These are phyloP conservation scores for Indicator indicator DNA, from an alignment of 2,113 vertebrate genomes.

Conservation along the genomic window DNA sequence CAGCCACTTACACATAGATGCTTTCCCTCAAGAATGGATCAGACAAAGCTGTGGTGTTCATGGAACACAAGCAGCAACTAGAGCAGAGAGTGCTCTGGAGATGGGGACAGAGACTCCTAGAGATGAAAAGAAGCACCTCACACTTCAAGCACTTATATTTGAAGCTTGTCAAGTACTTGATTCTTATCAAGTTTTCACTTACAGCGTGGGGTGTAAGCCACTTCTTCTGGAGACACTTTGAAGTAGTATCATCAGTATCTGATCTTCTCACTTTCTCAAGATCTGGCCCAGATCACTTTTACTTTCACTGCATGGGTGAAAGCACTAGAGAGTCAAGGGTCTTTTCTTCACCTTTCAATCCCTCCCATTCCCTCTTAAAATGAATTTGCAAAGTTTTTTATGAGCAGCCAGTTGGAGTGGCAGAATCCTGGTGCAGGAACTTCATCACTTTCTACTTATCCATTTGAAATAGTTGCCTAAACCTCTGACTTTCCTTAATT, in stretches of 20 bases:
- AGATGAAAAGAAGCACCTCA: not conserved
- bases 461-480: not conserved
- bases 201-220: not conserved
- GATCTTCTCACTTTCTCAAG: slow-evolving; percentile 12
- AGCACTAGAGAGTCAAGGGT: not conserved
- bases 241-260: not conserved
- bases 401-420: not conserved
- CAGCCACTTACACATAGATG: fast-evolving
- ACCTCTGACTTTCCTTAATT: not conserved
- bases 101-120: not conserved
- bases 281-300: not conserved
- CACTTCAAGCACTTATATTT: not conserved
- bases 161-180: not conserved
- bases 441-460: not conserved
- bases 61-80: not conserved
- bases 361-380: not conserved
- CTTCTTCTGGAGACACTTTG: slow-evolving; percentile 8
- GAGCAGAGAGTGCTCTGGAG: not conserved
- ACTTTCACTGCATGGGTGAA: not conserved
- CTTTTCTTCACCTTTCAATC: not conserved
- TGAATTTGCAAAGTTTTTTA: not conserved
- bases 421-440: not conserved
- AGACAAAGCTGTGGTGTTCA: not conserved
- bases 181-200: slow-evolving; percentile 11
- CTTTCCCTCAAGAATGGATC: fast-evolving